These are phyloP conservation scores for Drosophila paramelanica DNA, from an alignment of 2,888 invertebrate genomes.

Conservation along the genomic window DNA sequence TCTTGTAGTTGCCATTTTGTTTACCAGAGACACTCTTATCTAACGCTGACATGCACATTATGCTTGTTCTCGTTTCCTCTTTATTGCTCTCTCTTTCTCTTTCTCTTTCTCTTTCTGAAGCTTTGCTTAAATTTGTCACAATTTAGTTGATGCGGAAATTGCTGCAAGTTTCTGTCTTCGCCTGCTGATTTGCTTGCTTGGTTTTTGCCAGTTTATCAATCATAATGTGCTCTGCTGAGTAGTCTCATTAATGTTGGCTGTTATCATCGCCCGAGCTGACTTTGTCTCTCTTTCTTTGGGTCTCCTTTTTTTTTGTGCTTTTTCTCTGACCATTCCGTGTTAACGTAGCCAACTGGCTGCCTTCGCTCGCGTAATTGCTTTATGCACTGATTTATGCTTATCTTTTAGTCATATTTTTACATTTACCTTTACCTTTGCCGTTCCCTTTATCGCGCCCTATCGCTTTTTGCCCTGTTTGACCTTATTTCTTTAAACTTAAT, in stretches of 20 bases:
- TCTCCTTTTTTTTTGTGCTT: neutral
- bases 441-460: slow-evolving; percentile 59
- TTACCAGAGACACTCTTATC: slow-evolving; percentile 52
- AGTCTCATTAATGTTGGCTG: slow-evolving; percentile 66
- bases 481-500: slow-evolving; percentile 67
- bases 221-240: slow-evolving; percentile 67
- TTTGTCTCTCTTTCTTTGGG: slow-evolving; percentile 8
- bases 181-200: slow-evolving; percentile 6
- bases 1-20: slow-evolving; percentile 34
- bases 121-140: slow-evolving; percentile 66
- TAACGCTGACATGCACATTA: slow-evolving; percentile 70
- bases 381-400: slow-evolving; percentile 75
- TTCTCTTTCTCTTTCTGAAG: slow-evolving; percentile 1
- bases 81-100: neutral
- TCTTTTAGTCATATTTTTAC: slow-evolving; percentile 72
- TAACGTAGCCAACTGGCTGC: slow-evolving; percentile 26
- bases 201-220: slow-evolving; percentile 63
- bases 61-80: slow-evolving; percentile 22
- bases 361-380: slow-evolving; percentile 65
- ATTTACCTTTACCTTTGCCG: slow-evolving; percentile 69
- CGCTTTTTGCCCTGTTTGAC: slow-evolving; percentile 47
- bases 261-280: slow-evolving; percentile 28
- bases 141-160: slow-evolving; percentile 52
- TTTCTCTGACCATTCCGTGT: neutral
- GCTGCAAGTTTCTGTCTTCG: slow-evolving; percentile 28